Evolutionary conservation across 1,140 invertebrate species (phyloP), one percentile per base, ranked within the genome.

Genomic region (Diprion similis): DNA sequence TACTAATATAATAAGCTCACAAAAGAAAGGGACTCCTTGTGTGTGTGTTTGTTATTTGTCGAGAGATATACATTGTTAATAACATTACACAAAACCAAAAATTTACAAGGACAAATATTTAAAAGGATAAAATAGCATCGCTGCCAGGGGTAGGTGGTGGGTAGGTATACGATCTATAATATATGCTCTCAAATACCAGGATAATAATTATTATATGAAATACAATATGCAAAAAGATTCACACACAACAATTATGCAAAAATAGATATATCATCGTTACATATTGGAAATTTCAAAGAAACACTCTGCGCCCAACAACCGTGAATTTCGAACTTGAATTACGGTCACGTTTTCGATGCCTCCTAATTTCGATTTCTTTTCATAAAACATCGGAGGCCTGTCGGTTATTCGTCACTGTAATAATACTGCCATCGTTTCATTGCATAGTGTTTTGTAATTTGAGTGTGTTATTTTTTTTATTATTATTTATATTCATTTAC

Each of bases 241-340:
- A 37, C 24, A 37, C 76, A 81, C 81, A 84, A 85, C 73, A 85
- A 79, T 82, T 80, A 85, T 86, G 82, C 79, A 84, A 85, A 84
- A 84, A 84, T 84, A 84, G 78, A 81, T 59, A 74, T 81, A 59
- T 76, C 76, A 73, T 69, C 74, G 71, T 19, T 45, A 65, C 68
- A 47, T 8, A 45, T 19, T 17, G 13, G 18, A 46, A 17, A 68
- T 72, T 71, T 75, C 24, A 37, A 37, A 37, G 1, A 37, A 37
- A 37, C 24, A 37, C 24, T 37, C 24, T 37, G 24, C 24, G 24
- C 24, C 24, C 24, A 37, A 37, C 24, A 37, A 37, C 24, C 24
- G 24, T 37, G 24, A 37, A 37, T 37, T 37, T 37, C 24, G 6
- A 37, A 37, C 24, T 37, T 37, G 2, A 37, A 37, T 37, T 19